Base-by-base conservation (phyloP, 1,140 invertebrate species). In the Zaprionus taronus region DNA sequence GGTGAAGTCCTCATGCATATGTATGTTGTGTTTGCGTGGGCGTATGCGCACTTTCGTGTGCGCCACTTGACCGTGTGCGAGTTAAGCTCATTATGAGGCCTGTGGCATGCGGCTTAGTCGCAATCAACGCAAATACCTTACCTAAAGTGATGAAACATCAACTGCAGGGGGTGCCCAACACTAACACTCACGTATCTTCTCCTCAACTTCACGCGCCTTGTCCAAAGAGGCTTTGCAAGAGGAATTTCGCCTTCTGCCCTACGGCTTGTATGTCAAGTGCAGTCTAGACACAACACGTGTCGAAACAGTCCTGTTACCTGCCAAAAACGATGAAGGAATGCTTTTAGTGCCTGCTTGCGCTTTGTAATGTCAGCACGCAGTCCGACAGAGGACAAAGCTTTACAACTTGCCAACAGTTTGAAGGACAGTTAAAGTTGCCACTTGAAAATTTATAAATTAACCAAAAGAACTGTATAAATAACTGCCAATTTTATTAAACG, bases 61-160 rank as follows among this genome's bases (percentile, higher is more conserved):
- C 5, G 62, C 4, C 63, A 70, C 63, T 72, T 80, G 72, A 71
- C 63, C 57, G 31, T 62, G 63, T 73, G 65, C 49, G 57, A 56
- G 38, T 70, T 90, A 90, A 89, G 81, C 85, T 85, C 81, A 90
- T 89, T 89, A 85, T 90, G 69, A 57, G 67, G 55, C 57, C 62
- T 76, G 57, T 65, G 60, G 66, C 70, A 67, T 72, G 62, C 53
- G 64, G 75, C 71, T 77, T 74, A 62, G 64, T n/a, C 55, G 83
- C 75, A 90, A 89, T 89, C 85, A 81, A 41, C 55, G 44, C 65
- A 76, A 87, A 74, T 84, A 60, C 51, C 68, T 63, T 24, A 49
- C 22, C 60, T 38, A 12, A 51, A 9, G 20, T 22, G 20, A 12
- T 22, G 20, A 11, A 22, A 51, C 20, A 51, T 51, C n/a, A 44